Conservation (phyloP, 2,797 vertebrate genomes). For the Sebastes glaucus region DNA sequence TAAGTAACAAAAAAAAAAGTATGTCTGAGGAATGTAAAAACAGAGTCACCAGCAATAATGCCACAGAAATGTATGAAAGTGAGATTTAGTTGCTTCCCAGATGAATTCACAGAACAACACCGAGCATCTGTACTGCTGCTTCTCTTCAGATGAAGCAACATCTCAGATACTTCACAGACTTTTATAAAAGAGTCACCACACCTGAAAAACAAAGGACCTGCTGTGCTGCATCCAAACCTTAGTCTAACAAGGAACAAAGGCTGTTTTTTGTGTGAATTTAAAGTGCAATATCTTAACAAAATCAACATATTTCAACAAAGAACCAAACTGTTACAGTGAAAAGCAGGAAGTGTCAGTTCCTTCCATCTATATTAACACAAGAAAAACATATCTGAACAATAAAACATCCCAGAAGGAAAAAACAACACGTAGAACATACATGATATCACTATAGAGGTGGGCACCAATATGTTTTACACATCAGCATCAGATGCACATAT, state of each 20-base stretch:
- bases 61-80: constrained; percentile 43
- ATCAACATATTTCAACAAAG: constrained; percentile 35
- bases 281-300: constrained; percentile 53
- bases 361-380: constrained; percentile 50
- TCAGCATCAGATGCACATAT: neutral
- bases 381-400: constrained; percentile 45
- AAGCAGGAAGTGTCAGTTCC: constrained; percentile 14
- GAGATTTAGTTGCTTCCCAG: constrained; percentile 38
- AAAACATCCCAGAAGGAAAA: constrained; percentile 25
- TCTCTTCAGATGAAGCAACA: constrained; percentile 10
- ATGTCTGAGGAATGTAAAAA: constrained; percentile 58
- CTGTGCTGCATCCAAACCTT: constrained; percentile 20
- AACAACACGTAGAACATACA: constrained; percentile 17
- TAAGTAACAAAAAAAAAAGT: constrained; percentile 17
- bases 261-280: constrained; percentile 37
- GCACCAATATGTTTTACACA: constrained; percentile 17
- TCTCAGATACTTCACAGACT: constrained; percentile 24
- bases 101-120: constrained; percentile 49
- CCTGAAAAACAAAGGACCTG: constrained; percentile 19
- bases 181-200: constrained; percentile 33
- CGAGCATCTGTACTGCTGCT: constrained; percentile 17
- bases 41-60: constrained; percentile 42
- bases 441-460: constrained; percentile 13
- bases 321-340: constrained; percentile 43
- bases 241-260: constrained; percentile 13